Base-by-base conservation (phyloP, 2,113 vertebrate genomes). In the Elephas maximus region DNA sequence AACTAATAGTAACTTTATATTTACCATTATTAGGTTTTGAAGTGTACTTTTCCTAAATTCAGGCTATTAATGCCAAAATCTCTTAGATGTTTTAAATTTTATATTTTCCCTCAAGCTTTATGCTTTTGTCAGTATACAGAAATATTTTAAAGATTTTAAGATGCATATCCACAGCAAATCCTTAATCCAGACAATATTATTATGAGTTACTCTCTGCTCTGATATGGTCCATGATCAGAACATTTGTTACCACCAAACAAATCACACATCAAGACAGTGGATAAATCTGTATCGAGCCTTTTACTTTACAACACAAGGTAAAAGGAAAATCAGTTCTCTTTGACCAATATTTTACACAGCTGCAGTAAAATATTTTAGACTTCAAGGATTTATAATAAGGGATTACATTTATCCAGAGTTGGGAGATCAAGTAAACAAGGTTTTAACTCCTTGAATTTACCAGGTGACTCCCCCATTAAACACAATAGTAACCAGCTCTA, bases 351-450 rank as follows among this genome's bases (percentile, higher is more conserved):
- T 84, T 91, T 84, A 94, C 11, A 91, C 62, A 93, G 21, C 8
- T 93, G 76, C 96, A 96, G 89, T 94, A 97, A 98, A 97, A 96
- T 97, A 97, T 89, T 91, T 96, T 93, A 88, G 94, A 97, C 57
- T 96, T 91, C 21, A 79, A 37, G 91, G 81, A 74, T 71, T 92
- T 88, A 79, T 83, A 95, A 79, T 83, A 94, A 91, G 48, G 74
- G 84, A 91, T 95, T 96, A 96, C 62, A 84, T 93, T 97, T 93
- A 80, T 97, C 89, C 94, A 90, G 94, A 91, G 44, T 41, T 85
- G 78, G 78, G 57, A 44, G 78, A 82, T 48, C 85, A 86, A 89
- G 82, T 97, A 94, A 95, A 94, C 67, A 94, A 86, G 62, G 20
- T 84, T 97, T 65, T 94, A 90, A 92, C 41, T 78, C 51, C 57